Base-by-base conservation (phyloP, 1,140 invertebrate genomes). In the Drosophila prosaltans region DNA sequence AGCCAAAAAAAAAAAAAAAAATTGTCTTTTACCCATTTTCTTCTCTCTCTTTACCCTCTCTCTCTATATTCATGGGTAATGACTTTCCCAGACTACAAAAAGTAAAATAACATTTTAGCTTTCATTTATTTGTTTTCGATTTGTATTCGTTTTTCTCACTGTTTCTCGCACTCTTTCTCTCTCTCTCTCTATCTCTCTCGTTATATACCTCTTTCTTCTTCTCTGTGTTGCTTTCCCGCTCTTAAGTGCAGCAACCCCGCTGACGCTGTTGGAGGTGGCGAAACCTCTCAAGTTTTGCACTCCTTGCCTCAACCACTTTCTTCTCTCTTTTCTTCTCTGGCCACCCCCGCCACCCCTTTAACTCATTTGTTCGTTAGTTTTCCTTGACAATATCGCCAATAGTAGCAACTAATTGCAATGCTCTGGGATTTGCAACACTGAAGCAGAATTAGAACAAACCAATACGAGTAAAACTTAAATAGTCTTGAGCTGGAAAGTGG, bases 401-500 rank as follows among this genome's bases (percentile, higher is more conserved):
- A 55, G 48, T 63, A 36, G 43, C 55, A 41, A 80, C 84, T 80
- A 89, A 88, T 88, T 89, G 80, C 73, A 78, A 60, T 73, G 73
- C 62, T 65, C 77, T 74, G 84, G 83, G 83, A 86, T 81, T 88
- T 88, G 51, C 73, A 61, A 51, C 61, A n/a, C 65, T 64, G 60
- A 65, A 26, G 21, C 51, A 59, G 80, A 88, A 88, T 88, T 88
- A 89, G 85, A 65, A 61, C 84, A 84, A 89, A 89, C 74, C 81
- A 80, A 83, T 83, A 83, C 77, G 65, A 69, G 74, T 65, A 75
- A 59, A 73, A 83, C 70, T 84, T 84, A 89, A 84, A 89, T 58
- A 90, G 80, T 89, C 84, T 89, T 84, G 77, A 81, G 84, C 72
- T 30, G 55, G 51, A 80, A 90, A 90, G 84, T 89, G 74, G 84